Evolutionary conservation across 2,113 vertebrate genomes (phyloP), one percentile per base, ranked within the genome.

Genomic region (Pygoscelis antarcticus): DNA sequence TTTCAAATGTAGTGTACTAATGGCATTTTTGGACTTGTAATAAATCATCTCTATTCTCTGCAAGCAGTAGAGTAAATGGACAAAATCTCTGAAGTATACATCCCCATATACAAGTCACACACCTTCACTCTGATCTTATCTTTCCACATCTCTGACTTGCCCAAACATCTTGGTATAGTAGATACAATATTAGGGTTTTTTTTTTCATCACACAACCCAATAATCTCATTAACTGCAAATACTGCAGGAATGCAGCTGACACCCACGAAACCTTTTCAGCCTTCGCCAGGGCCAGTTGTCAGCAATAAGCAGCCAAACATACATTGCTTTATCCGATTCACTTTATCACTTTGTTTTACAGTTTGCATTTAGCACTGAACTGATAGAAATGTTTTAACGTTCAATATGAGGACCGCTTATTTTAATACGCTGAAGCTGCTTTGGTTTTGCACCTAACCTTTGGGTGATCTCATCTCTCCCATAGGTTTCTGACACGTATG

Each of bases 1-100:
- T 90, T 93, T 88, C 64, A 84, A 88, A 64, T 52, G 34, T 42
- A 89, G 80, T 76, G 78, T 75, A 81, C 29, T 87, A 95, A 88
- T 82, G 57, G 55, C 44, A 66, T 71, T 92, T 89, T 54, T 57
- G 32, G 80, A 92, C 32, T 91, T 10, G 1, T 30, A 91, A 89
- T 91, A 87, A 82, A 93, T 78, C 83, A 79, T 38, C 65, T 72
- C 60, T 75, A 30, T 68, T 77, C 23, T 34, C 38, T 40, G 69
- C 62, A 86, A 93, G 38, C 52, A 83, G 25, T 6, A 55, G 18
- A 85, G 47, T 32, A 84, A 93, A 89, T 9, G 29, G 32, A 70
- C 51, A 94, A 89, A 74, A 54, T 20, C 44, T 46, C 68, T 42
- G n/a, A 83, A 93, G 81, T n/a, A 51, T 1, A 57, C 30, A 61